A percentile compares a stretch with the other conserved stretches of the same genome.
phyloP scores from a whole-genome alignment of 1,140 invertebrate genomes.

The Bicyclus anynana region DNA sequence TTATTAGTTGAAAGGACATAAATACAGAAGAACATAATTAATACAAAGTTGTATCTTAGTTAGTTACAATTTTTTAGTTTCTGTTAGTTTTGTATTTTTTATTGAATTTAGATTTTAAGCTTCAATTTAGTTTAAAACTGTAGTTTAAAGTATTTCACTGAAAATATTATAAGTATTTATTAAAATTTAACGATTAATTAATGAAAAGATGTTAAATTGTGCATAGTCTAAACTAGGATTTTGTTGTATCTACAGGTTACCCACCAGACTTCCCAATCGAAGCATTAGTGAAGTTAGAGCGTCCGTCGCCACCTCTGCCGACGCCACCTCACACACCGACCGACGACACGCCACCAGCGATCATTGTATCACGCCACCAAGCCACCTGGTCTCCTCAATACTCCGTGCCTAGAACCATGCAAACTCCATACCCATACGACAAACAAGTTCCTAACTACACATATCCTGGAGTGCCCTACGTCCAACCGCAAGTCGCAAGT shows the following conservation, averaged over 20 bases:
- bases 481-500: slow-evolving; percentile 66
- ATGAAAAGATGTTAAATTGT: not conserved
- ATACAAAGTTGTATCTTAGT: not conserved
- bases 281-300: slow-evolving; percentile 80
- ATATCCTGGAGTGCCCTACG: slow-evolving; percentile 64
- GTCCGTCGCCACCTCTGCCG: slow-evolving; percentile 80
- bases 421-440: slow-evolving; percentile 55
- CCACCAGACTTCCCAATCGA: slow-evolving; percentile 74
- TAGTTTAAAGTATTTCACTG: too few species aligned
- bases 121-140: not conserved
- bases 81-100: too few species aligned
- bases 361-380: slow-evolving; percentile 56
- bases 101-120: not conserved
- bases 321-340: slow-evolving; percentile 86
- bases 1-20: not conserved
- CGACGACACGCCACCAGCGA: slow-evolving; percentile 73
- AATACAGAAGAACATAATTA: too few species aligned
- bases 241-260: slow-evolving; percentile 55
- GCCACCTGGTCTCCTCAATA: slow-evolving; percentile 53
- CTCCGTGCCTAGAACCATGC: slow-evolving; percentile 51
- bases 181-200: not conserved
- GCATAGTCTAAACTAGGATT: slow-evolving; percentile 14
- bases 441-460: slow-evolving; percentile 48
- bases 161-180: too few species aligned
- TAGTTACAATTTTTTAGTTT: too few species aligned